phyloP scores from a whole-genome alignment of 2,888 invertebrate species.

The Pycnomerus fuliginosus region DNA sequence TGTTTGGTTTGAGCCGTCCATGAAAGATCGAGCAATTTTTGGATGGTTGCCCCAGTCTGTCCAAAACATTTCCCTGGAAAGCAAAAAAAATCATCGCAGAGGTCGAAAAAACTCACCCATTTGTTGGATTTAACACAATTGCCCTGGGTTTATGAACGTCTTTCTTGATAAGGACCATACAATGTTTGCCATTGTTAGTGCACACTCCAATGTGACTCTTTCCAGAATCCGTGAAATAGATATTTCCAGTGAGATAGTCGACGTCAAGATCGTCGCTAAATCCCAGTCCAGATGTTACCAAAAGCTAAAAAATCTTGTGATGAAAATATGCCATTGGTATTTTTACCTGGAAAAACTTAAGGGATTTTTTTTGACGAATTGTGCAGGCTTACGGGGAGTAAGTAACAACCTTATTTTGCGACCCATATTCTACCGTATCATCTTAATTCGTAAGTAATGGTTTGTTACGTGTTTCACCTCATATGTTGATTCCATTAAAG shows the following conservation, averaged over 20 bases:
- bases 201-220: slow-evolving; percentile 75
- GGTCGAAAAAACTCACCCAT: too few species aligned
- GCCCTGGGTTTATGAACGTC: slow-evolving; percentile 67
- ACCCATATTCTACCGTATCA: too few species aligned
- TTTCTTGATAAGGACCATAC: slow-evolving; percentile 63
- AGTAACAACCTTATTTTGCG: too few species aligned
- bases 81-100: too few species aligned
- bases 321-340: too few species aligned
- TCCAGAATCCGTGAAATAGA: slow-evolving; percentile 78
- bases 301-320: slow-evolving; percentile 49
- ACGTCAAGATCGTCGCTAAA: slow-evolving; percentile 74
- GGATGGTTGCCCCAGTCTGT: slow-evolving; percentile 79
- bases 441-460: too few species aligned
- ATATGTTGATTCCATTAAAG: too few species aligned
- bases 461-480: too few species aligned
- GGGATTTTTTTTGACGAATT: too few species aligned
- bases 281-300: slow-evolving; percentile 67
- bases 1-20: slow-evolving; percentile 75
- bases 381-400: too few species aligned
- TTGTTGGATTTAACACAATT: slow-evolving; percentile 66
- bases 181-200: slow-evolving; percentile 63
- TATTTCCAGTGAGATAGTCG: slow-evolving; percentile 76
- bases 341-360: too few species aligned
- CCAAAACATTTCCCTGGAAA: slow-evolving; percentile 85
- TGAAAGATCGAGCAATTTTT: slow-evolving; percentile 74